These are phyloP conservation scores for Phoxinus dragarum DNA, from an alignment of 2,797 vertebrate species.

Conservation along the genomic window DNA sequence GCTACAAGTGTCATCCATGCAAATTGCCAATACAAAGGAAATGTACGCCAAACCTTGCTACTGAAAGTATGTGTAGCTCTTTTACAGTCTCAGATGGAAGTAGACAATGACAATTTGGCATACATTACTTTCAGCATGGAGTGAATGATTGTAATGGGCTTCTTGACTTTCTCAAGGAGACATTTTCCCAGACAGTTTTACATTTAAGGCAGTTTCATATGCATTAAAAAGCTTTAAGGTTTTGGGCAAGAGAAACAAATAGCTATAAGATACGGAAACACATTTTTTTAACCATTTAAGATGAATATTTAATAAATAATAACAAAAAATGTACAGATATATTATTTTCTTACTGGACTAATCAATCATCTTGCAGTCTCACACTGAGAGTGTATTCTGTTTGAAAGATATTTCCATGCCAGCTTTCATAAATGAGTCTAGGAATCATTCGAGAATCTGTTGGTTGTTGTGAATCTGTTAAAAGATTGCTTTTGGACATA, in stretches of 20 bases:
- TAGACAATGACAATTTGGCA: conserved; percentile 9
- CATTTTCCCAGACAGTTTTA: background rate
- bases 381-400: background rate
- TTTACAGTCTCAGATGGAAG: background rate
- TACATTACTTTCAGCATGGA: conserved; percentile 15
- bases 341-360: background rate
- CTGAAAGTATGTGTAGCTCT: background rate
- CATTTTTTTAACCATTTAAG: background rate
- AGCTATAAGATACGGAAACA: background rate
- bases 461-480: conserved; percentile 19
- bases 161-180: conserved; percentile 10
- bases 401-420: conserved; percentile 24
- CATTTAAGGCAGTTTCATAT: background rate
- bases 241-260: background rate
- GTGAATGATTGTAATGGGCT: conserved; percentile 19
- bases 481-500: conserved; percentile 18
- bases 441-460: background rate
- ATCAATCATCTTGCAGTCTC: background rate
- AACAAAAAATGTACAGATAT: background rate
- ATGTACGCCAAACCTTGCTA: background rate
- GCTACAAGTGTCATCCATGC: background rate
- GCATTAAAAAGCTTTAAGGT: background rate
- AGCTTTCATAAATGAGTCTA: background rate
- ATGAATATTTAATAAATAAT: background rate
- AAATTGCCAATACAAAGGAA: background rate